Percentiles rank a stretch among this genome's conserved stretches.
These are phyloP conservation scores for Tragelaphus oryx DNA, from an alignment of 2,797 vertebrate genomes.

Conservation along the genomic window DNA sequence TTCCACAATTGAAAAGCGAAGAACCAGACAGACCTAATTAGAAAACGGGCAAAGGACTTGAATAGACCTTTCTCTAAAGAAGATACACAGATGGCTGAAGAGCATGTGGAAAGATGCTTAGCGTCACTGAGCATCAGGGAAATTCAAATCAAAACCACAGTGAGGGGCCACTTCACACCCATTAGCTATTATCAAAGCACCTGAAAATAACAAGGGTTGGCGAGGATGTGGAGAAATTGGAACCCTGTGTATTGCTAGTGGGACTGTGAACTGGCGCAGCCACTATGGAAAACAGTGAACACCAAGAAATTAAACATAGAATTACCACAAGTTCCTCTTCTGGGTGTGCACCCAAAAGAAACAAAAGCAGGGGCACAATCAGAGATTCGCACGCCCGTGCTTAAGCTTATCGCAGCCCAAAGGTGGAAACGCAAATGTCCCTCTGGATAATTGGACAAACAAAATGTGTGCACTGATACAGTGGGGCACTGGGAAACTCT, in stretches of 20 bases:
- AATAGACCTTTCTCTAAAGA: background rate
- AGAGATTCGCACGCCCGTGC: fast-evolving
- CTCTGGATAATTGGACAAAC: background rate
- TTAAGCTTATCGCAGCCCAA: fast-evolving
- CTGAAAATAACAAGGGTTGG: background rate
- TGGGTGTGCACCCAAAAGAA: fast-evolving
- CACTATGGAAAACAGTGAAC: fast-evolving
- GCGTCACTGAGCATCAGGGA: background rate
- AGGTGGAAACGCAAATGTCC: background rate
- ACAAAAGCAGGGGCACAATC: background rate
- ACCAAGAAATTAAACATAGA: background rate
- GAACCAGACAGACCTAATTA: background rate
- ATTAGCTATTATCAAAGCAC: background rate
- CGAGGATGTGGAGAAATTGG: background rate
- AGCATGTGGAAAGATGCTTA: background rate
- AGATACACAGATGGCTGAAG: background rate
- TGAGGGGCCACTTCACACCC: background rate
- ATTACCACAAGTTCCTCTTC: background rate
- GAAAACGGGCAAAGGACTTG: background rate
- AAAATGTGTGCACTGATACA: fast-evolving
- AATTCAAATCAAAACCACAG: background rate
- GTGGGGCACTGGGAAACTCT: fast-evolving
- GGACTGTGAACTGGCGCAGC: background rate
- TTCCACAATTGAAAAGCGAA: background rate
- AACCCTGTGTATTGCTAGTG: fast-evolving